Evolutionary conservation across 2,113 vertebrate species (phyloP).

Genomic region (Perca schrenkii): DNA sequence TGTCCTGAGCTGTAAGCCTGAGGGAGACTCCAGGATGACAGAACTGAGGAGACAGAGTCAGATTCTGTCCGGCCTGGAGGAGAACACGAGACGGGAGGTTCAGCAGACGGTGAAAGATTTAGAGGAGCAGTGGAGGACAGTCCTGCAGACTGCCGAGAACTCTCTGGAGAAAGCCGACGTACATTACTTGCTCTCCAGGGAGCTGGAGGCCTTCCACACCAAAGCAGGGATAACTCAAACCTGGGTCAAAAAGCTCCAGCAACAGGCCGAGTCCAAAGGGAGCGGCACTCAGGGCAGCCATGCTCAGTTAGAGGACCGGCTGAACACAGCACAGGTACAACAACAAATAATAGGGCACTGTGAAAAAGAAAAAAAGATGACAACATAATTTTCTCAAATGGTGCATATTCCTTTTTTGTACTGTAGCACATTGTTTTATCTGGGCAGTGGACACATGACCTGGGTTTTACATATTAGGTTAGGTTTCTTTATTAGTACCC

Average conservation of each 20-base stretch:
- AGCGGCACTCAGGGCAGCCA: slow-evolving; percentile 59
- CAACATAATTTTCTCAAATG: neutral
- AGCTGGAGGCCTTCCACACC: slow-evolving; percentile 66
- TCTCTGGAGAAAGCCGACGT: slow-evolving; percentile 65
- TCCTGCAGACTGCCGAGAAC: slow-evolving; percentile 63
- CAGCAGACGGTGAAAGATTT: slow-evolving; percentile 41
- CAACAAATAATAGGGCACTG: neutral
- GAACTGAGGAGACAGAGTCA: slow-evolving; percentile 69
- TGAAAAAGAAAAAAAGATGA: too few species aligned
- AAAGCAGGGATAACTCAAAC: slow-evolving; percentile 45
- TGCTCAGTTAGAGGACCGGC: slow-evolving; percentile 70
- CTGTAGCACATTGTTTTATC: neutral
- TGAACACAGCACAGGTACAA: slow-evolving; percentile 69
- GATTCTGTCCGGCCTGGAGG: slow-evolving; percentile 66
- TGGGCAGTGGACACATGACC: too few species aligned
- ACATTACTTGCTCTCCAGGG: slow-evolving; percentile 71
- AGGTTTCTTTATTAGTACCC: too few species aligned
- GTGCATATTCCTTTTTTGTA: neutral
- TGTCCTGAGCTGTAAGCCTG: slow-evolving; percentile 74
- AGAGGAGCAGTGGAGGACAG: slow-evolving; percentile 70
- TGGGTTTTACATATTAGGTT: neutral
- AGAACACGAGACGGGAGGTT: slow-evolving; percentile 34
- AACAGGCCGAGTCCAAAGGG: slow-evolving; percentile 52
- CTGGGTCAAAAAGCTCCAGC: slow-evolving; percentile 73
- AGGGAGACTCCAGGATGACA: slow-evolving; percentile 73